Evolutionary conservation across 2,797 vertebrate genomes (phyloP).

Genomic region (Pangasius mekongensis): DNA sequence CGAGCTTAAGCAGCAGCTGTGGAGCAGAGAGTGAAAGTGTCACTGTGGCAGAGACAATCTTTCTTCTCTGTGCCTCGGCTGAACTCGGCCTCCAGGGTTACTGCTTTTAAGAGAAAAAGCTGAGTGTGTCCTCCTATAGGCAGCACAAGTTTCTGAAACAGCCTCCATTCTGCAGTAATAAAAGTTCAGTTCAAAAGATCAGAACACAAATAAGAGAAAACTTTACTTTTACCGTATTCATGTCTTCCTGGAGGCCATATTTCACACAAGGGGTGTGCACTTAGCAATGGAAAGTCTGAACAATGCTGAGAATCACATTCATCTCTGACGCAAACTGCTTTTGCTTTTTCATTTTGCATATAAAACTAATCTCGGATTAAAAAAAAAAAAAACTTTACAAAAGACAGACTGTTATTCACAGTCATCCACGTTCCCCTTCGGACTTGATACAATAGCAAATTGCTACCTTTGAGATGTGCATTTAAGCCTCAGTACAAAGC

Average conservation of each 20-base stretch:
- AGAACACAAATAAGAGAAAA: constrained; percentile 20
- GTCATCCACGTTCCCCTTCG: constrained; percentile 8
- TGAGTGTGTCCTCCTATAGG: constrained; percentile 42
- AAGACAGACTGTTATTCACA: background rate
- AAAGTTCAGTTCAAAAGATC: constrained; percentile 37
- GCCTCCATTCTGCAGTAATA: constrained; percentile 43
- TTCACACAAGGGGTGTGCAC: background rate
- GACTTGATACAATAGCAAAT: constrained; percentile 6
- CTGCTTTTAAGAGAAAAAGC: constrained; percentile 36
- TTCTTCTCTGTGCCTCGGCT: constrained; percentile 31
- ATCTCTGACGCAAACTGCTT: background rate
- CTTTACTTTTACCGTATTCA: constrained; percentile 29
- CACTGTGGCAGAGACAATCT: constrained; percentile 38
- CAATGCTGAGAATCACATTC: background rate
- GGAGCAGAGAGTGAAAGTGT: constrained; percentile 37
- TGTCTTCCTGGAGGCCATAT: background rate
- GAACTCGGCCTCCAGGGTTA: constrained; percentile 48
- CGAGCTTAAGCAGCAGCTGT: constrained; percentile 32
- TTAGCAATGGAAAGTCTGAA: constrained; percentile 11
- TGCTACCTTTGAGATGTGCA: constrained; percentile 16
- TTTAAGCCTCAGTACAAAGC: constrained; percentile 59
- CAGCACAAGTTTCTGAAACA: constrained; percentile 25
- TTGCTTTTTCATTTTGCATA: background rate
- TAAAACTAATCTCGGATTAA: background rate
- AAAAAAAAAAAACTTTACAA: background rate